Conservation (phyloP, 2,888 invertebrate species). For the Metalampra italica region DNA sequence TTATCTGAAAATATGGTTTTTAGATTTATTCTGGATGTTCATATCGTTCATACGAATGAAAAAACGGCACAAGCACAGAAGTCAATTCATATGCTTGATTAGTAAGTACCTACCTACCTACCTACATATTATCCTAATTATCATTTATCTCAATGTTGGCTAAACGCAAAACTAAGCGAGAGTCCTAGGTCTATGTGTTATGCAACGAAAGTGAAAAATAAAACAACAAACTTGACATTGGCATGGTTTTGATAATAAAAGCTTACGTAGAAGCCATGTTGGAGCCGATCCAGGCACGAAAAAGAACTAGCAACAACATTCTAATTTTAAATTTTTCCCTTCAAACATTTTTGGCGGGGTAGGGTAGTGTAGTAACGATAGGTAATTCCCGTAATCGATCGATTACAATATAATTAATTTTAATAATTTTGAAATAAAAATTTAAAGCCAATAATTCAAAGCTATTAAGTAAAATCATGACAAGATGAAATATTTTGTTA, state of each 20-base stretch:
- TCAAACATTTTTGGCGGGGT: constrained; percentile 20
- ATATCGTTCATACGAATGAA: no score
- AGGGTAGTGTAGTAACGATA: constrained; percentile 17
- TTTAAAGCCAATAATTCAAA: no score
- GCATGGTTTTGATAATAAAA: constrained; percentile 26
- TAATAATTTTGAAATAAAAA: not conserved
- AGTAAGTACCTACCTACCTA: no score
- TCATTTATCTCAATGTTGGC: no score
- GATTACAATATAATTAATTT: constrained; percentile 18
- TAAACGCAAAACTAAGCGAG: no score
- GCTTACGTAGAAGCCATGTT: constrained; percentile 24
- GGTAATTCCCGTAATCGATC: constrained; percentile 24
- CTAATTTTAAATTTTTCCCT: constrained; percentile 49
- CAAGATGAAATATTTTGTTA: no score
- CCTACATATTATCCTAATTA: no score
- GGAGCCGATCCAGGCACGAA: constrained; percentile 53
- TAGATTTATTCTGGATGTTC: no score
- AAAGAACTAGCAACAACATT: constrained; percentile 41
- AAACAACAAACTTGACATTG: constrained; percentile 63
- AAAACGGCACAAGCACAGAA: no score
- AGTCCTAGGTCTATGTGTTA: constrained; percentile 18
- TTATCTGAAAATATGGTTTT: no score
- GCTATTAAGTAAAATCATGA: no score
- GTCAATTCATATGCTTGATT: no score
- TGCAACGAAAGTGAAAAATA: constrained; percentile 54